phyloP scores from a whole-genome alignment of 2,113 vertebrate genomes.

The Pionites leucogaster region DNA sequence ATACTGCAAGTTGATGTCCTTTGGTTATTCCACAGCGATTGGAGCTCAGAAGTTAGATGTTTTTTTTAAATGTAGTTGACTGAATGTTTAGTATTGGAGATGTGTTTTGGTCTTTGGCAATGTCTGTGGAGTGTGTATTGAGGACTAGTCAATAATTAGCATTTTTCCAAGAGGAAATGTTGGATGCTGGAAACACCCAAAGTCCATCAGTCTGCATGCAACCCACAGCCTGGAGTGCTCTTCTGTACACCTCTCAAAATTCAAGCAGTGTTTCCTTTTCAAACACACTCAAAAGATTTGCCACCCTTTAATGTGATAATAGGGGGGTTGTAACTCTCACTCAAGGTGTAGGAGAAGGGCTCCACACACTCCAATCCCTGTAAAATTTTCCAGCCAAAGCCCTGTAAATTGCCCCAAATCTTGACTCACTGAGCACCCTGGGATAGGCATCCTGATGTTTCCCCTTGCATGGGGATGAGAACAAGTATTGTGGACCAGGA shows the following conservation, averaged over 20 bases:
- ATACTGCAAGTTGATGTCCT: not conserved
- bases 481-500: not conserved
- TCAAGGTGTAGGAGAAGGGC: not conserved
- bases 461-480: not conserved
- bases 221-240: not conserved
- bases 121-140: not conserved
- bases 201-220: not conserved
- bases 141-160: not conserved
- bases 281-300: not conserved
- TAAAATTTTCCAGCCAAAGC: not conserved
- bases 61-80: not conserved
- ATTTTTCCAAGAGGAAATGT: not conserved
- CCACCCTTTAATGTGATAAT: not conserved
- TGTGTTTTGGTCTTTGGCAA: not conserved
- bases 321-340: not conserved
- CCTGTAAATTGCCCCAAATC: not conserved
- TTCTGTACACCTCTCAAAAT: not conserved
- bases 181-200: accelerated
- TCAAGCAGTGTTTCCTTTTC: not conserved
- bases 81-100: not conserved
- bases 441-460: not conserved
- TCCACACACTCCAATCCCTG: not conserved
- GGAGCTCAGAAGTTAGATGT: not conserved
- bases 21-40: not conserved
- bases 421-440: not conserved